phyloP scores from a whole-genome alignment of 2,888 invertebrate genomes.

The Bellardia pandia region DNA sequence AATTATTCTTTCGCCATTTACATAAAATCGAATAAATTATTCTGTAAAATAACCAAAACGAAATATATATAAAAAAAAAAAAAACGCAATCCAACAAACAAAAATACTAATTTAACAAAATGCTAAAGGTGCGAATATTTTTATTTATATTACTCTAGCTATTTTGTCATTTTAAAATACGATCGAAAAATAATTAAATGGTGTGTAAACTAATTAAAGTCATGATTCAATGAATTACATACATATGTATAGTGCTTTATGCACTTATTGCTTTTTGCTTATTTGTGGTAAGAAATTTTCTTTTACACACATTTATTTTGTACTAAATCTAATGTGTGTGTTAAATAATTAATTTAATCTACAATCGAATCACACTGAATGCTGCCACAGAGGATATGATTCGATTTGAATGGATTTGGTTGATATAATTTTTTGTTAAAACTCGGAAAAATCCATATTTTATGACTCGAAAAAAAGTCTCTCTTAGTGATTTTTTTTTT shows the following conservation, averaged over 20 bases:
- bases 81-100: neutral
- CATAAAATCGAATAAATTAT: slow-evolving; percentile 28
- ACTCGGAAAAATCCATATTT: too few relatives aligned
- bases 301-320: neutral
- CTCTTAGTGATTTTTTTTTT: too few relatives aligned
- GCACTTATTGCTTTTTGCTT: too few relatives aligned
- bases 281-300: neutral
- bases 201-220: slow-evolving; percentile 45
- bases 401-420: too few relatives aligned
- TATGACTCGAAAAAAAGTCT: too few relatives aligned
- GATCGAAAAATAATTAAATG: slow-evolving; percentile 31
- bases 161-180: slow-evolving; percentile 27
- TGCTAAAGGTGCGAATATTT: neutral
- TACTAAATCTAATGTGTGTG: too few relatives aligned
- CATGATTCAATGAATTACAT: slow-evolving; percentile 23
- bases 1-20: slow-evolving; percentile 29
- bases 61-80: neutral
- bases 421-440: too few relatives aligned
- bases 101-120: neutral
- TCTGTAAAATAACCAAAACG: slow-evolving; percentile 7
- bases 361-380: too few relatives aligned
- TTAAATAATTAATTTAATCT: too few relatives aligned
- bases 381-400: too few relatives aligned
- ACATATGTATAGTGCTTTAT: neutral
- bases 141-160: neutral